phyloP scores from a whole-genome alignment of 2,888 invertebrate species.

The Gonocerus acuteangulatus region DNA sequence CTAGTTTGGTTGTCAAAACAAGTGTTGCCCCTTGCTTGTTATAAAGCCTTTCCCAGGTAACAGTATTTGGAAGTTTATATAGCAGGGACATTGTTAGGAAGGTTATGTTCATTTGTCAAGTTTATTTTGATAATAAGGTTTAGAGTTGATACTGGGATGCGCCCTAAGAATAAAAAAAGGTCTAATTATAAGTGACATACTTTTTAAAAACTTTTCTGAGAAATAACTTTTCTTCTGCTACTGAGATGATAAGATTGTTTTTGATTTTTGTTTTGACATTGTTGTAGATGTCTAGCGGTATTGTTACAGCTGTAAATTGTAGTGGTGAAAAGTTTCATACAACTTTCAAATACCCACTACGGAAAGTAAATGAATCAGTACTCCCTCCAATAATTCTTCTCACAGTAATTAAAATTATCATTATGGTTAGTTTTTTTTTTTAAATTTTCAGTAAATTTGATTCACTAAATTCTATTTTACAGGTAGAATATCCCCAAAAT shows the following conservation, averaged over 20 bases:
- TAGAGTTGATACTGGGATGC: no score
- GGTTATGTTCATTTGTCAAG: neutral
- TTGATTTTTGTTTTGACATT: no score
- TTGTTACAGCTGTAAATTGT: conserved; percentile 1
- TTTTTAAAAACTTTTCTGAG: no score
- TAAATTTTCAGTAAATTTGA: no score
- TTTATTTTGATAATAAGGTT: neutral
- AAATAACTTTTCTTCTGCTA: no score
- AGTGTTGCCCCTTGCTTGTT: no score
- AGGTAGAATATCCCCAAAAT: conserved; percentile 16
- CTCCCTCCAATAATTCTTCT: conserved; percentile 1
- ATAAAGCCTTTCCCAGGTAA: no score
- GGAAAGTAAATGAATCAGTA: neutral
- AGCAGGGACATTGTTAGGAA: neutral
- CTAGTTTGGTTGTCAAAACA: no score
- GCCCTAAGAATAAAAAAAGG: no score
- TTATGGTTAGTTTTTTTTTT: neutral
- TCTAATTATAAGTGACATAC: no score
- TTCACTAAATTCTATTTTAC: neutral
- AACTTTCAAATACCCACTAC: conserved; percentile 1
- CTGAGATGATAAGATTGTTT: no score
- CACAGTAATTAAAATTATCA: conserved; percentile 12
- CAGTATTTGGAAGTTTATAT: no score
- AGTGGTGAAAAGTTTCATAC: neutral
- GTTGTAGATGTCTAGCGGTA: conserved; percentile 8